A percentile compares a stretch with the other conserved stretches of the same genome.
Evolutionary conservation across 2,113 vertebrate genomes (phyloP).

Genomic region (Phaetusa simplex): DNA sequence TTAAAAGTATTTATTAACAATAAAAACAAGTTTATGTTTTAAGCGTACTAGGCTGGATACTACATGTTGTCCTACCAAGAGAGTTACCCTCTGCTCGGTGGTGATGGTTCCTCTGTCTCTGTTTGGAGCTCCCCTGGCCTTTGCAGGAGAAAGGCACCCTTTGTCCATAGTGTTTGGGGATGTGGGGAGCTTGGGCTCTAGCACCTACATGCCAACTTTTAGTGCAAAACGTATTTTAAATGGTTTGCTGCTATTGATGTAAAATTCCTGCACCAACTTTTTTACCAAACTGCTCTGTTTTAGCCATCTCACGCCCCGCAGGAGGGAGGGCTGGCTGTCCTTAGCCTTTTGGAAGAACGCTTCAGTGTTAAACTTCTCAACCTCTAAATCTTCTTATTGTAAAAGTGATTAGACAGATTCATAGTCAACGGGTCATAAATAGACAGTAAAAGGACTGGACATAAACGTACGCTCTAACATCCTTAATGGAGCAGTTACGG

Average conservation of each 20-base stretch:
- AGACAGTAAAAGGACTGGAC: not conserved
- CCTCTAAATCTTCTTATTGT: not conserved
- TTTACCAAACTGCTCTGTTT: not conserved
- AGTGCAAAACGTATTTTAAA: not conserved
- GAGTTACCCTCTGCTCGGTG: accelerated
- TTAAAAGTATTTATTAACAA: not conserved
- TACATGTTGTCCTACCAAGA: not conserved
- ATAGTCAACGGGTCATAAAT: not conserved
- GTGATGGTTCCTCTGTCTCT: accelerated
- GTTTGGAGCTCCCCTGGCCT: not conserved
- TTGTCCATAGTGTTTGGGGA: accelerated
- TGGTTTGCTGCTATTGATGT: not conserved
- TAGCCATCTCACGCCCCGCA: accelerated
- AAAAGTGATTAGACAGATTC: not conserved
- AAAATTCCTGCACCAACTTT: not conserved
- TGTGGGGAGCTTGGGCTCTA: not conserved
- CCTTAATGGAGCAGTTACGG: not conserved
- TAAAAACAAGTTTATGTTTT: not conserved
- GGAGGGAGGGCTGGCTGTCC: not conserved
- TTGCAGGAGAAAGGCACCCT: not conserved
- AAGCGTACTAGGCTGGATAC: not conserved
- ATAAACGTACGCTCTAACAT: not conserved
- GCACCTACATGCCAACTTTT: not conserved
- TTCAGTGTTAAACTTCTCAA: not conserved
- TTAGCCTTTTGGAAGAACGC: not conserved